A percentile compares a stretch with the other conserved stretches of the same genome.
Evolutionary conservation across 1,140 invertebrate genomes (phyloP).

Genomic region (Manduca sexta): DNA sequence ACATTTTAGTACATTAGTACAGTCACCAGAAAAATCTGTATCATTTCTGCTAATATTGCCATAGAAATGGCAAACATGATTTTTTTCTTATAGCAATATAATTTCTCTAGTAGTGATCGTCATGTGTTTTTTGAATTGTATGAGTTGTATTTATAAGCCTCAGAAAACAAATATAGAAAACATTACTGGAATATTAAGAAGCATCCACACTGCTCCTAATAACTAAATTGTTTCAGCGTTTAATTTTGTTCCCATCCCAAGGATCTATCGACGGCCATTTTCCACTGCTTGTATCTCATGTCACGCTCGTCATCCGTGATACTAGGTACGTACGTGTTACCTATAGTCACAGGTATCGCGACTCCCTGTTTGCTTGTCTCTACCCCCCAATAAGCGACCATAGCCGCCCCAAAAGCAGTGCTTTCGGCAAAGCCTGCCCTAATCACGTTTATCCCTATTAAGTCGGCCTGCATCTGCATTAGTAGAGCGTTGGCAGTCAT

Average conservation of each 20-base stretch:
- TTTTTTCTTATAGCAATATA: too few relatives aligned
- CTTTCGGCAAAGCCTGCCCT: conserved; percentile 88
- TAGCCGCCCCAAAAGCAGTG: conserved; percentile 87
- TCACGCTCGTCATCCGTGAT: conserved; percentile 82
- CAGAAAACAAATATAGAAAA: too few relatives aligned
- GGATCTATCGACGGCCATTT: conserved; percentile 86
- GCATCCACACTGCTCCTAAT: too few relatives aligned
- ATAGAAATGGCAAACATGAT: too few relatives aligned
- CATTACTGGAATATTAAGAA: too few relatives aligned
- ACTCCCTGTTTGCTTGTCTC: conserved; percentile 61
- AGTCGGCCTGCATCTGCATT: conserved; percentile 82
- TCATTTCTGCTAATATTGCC: too few relatives aligned
- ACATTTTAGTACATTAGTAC: too few relatives aligned
- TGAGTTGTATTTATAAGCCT: too few relatives aligned
- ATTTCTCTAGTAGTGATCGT: too few relatives aligned
- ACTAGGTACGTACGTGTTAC: conserved; percentile 79
- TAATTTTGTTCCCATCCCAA: conserved; percentile 82
- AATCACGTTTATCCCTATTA: conserved; percentile 76
- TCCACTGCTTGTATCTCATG: conserved; percentile 85
- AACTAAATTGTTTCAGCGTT: too few relatives aligned
- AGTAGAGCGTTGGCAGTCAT: conserved; percentile 91
- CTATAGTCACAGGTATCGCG: conserved; percentile 69
- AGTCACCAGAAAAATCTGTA: too few relatives aligned
- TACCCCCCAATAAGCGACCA: conserved; percentile 84
- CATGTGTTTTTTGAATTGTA: too few relatives aligned